Evolutionary conservation across 1,140 invertebrate species (phyloP).

Genomic region (Sminthurinus signatus): DNA sequence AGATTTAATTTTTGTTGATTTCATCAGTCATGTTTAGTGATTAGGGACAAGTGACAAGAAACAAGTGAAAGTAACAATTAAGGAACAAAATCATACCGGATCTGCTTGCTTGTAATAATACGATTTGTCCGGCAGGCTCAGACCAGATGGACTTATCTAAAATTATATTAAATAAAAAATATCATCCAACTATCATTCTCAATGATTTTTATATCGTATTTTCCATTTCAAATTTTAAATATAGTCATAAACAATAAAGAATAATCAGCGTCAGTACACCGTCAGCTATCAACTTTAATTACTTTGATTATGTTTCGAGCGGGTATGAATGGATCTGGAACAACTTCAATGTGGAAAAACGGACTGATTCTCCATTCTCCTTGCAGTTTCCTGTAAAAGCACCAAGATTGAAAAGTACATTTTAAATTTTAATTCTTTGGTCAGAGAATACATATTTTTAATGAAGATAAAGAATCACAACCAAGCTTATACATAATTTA

Average conservation of each 20-base stretch:
- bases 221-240: not conserved
- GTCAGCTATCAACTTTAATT: conserved; percentile 7
- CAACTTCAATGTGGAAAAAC: conserved; percentile 51
- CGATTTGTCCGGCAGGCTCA: conserved; percentile 51
- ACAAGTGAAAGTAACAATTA: too few species aligned
- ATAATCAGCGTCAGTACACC: not conserved
- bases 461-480: too few species aligned
- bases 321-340: conserved; percentile 48
- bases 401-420: too few species aligned
- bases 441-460: too few species aligned
- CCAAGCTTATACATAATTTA: too few species aligned
- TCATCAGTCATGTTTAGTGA: not conserved
- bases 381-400: too few species aligned
- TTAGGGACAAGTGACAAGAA: not conserved
- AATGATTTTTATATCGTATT: not conserved
- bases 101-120: conserved; percentile 51
- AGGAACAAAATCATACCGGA: conserved; percentile 42
- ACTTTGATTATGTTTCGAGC: conserved; percentile 50
- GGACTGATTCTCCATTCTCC: conserved; percentile 48
- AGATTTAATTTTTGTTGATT: not conserved
- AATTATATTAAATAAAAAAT: conserved; percentile 2
- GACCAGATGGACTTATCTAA: conserved; percentile 49
- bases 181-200: not conserved
- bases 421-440: too few species aligned
- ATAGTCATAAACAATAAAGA: not conserved